Evolutionary conservation across 2,113 vertebrate genomes (phyloP), one percentile per base, ranked within the genome.

Genomic region (Synchiropus splendidus): DNA sequence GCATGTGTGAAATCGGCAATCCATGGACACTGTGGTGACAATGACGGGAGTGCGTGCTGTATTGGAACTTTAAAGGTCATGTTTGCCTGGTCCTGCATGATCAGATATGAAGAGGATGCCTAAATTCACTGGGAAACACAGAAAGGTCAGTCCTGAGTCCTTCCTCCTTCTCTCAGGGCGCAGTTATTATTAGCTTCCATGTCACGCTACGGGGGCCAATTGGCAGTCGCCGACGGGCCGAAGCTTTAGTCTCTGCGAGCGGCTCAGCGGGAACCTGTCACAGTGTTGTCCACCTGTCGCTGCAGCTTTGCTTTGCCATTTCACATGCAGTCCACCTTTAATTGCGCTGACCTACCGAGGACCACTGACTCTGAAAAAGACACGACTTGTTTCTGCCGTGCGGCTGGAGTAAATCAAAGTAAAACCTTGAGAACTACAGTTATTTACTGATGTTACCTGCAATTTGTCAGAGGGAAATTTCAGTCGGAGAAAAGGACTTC

Each of bases 51-150:
- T 48, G 59, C 34, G 53, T 64, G 48, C 50, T 54, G 54, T 71
- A 75, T 66, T 64, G 70, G 77, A 67, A 59, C 58, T 68, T 62
- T 52, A 78, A 85, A 85, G 82, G 80, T 85, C 82, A 82, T 58
- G 51, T 69, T 71, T 77, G 75, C 78, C 75, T 80, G 55, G 73
- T 83, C 81, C 78, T 64, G 62, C 73, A 76, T 81, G 79, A 81
- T 80, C 83, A 83, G 74, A 79, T 78, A 77, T 81, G 78, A 83
- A 81, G 63, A 81, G 64, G 78, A 73, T 72, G 72, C 59, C 62
- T 77, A 78, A 27, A 78, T 83, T 79, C 74, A 76, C 72, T 59
- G 53, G 64, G 72, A 67, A 80, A 77, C 64, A 56, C 42, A 47
- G 70, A 74, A 85, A 83, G 80, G 83, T 85, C 83, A 84, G 68